Percentiles rank a stretch among this genome's conserved stretches.
These are phyloP conservation scores for Colletes latitarsis DNA, from an alignment of 1,140 invertebrate species.

Conservation along the genomic window DNA sequence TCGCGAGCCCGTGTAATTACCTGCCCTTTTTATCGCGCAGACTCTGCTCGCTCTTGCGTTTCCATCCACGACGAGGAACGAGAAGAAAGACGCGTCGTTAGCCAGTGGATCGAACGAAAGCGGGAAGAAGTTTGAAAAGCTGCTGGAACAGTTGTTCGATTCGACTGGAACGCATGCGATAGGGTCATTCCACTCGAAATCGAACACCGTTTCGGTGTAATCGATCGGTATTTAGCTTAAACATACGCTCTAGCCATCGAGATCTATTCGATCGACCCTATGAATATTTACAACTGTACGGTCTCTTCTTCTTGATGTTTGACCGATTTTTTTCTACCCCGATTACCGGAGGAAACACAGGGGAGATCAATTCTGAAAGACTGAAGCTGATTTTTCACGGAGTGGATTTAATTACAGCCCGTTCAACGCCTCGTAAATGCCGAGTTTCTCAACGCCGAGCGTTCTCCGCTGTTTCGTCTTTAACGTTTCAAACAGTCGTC, in stretches of 20 bases:
- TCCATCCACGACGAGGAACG: constrained; percentile 13
- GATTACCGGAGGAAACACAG: not conserved
- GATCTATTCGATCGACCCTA: no score
- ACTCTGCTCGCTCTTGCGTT: constrained; percentile 16
- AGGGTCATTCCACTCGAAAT: no score
- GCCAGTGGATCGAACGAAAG: constrained; percentile 21
- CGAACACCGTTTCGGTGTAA: no score
- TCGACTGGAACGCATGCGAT: not conserved
- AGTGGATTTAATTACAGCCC: constrained; percentile 31
- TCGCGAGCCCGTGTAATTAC: constrained; percentile 77
- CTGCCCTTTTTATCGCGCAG: constrained; percentile 65
- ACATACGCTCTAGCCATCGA: no score
- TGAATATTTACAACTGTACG: no score
- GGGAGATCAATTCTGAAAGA: constrained; percentile 24
- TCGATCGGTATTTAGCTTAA: no score
- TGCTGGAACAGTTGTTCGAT: not conserved
- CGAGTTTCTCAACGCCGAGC: constrained; percentile 4
- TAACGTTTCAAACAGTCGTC: not conserved
- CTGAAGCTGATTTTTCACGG: constrained; percentile 11
- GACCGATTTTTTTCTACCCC: no score
- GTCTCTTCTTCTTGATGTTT: no score
- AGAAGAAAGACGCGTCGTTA: constrained; percentile 17
- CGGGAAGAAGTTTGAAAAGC: not conserved
- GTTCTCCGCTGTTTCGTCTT: not conserved
- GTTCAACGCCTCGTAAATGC: constrained; percentile 29